Conservation (phyloP, 2,797 vertebrate species). For the Poecilia wingei region DNA sequence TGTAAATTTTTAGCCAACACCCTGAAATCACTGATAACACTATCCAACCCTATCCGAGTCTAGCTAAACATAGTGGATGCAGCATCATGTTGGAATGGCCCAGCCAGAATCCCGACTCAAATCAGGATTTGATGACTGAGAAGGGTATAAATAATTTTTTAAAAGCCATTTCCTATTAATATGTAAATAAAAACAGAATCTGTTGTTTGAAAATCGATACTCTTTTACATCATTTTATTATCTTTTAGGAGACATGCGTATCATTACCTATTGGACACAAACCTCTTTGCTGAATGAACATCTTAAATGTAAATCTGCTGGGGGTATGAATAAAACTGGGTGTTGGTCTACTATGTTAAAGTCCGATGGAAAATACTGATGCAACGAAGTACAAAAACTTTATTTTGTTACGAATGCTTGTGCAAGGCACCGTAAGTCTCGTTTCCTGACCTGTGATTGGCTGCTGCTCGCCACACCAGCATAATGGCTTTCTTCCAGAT, state of each 20-base stretch:
- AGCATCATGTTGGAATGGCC: no score
- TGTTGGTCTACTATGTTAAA: neutral
- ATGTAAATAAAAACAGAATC: neutral
- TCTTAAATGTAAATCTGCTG: neutral
- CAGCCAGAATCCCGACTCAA: neutral
- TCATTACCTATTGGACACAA: neutral
- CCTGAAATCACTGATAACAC: no score
- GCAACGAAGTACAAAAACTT: neutral
- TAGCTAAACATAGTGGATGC: no score
- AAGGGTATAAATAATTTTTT: neutral
- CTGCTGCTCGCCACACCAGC: conserved; percentile 97
- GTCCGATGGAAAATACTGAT: neutral
- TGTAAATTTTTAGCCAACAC: neutral
- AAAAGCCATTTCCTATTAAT: neutral
- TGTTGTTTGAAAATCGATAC: neutral
- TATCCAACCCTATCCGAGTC: no score
- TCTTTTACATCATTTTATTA: neutral
- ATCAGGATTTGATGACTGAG: neutral
- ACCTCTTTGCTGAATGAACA: neutral
- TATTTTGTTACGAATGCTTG: neutral
- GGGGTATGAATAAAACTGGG: neutral
- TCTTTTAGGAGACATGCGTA: neutral
- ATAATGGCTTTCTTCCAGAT: conserved; percentile 99
- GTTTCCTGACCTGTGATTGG: conserved; percentile 91
- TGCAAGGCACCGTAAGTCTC: neutral